Evolutionary conservation across 2,888 invertebrate genomes (phyloP), one percentile per base, ranked within the genome.

Genomic region (Pyralis farinalis): DNA sequence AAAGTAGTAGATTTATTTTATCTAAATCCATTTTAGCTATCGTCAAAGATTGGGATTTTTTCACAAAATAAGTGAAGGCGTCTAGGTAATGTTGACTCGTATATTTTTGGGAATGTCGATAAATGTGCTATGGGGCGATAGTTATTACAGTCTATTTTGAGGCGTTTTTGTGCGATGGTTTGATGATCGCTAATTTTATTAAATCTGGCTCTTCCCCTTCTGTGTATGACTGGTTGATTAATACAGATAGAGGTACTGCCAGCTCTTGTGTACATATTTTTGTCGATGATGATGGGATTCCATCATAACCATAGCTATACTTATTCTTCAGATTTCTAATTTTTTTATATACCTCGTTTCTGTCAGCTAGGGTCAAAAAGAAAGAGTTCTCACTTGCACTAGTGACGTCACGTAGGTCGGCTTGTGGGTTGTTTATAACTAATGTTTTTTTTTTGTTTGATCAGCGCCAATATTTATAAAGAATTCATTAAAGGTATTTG

Each of bases 1-100:
- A 39, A 12, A 7, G 27, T 30, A 1, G 49, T 46, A 4, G 44
- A 49, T 16, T 36, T 22, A 7, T 36, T 34, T 37, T 42, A 39
- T 4, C 44, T 7, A 27, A 46, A 42, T 1, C 46, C 41, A 33
- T 44, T 36, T 40, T 46, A 44, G 8, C 12, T 32, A 1, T 48
- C 40, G 12, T 40, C 27, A 10, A 48, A 37, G 0, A 48, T 32
- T 1, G 41, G 36, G 20, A 36, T 41, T 37, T 44, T 46, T 33
- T 46, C 44, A 16, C 42, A 46, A 11, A 37, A 44, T 1, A 34
- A 33, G 12, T 39, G 34, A 3, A 49, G 8, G 0, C 44, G 20
- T 11, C 39, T 42, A 8, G 7, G 29, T 42, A 49, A 44, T 1
- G 32, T 36, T 3, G 28, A 36, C 39, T 49, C 44, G 12, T 36